phyloP scores from a whole-genome alignment of 2,797 vertebrate species.

The Bovichtus variegatus region DNA sequence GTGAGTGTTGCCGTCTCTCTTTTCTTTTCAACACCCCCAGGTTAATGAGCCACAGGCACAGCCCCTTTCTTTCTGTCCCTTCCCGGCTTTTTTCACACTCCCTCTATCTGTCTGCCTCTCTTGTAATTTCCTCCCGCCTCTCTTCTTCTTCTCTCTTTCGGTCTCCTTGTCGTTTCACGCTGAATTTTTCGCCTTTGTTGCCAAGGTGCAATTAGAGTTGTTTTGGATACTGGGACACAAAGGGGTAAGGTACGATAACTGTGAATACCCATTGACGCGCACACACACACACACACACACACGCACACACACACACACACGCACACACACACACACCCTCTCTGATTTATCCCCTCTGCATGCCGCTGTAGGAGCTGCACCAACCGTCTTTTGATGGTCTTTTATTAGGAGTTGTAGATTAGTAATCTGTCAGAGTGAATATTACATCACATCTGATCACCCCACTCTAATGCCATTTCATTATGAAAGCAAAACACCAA shows the following conservation, averaged over 20 bases:
- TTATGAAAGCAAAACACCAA: slow-evolving; percentile 61
- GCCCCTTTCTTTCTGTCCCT: slow-evolving; percentile 62
- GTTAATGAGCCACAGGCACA: slow-evolving; percentile 76
- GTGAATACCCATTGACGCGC: slow-evolving; percentile 35
- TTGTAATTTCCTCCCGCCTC: slow-evolving; percentile 52
- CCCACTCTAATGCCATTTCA: slow-evolving; percentile 71
- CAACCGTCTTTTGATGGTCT: slow-evolving; percentile 58
- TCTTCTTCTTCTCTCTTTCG: slow-evolving; percentile 37
- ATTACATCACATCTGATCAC: slow-evolving; percentile 72
- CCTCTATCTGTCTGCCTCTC: slow-evolving; percentile 64
- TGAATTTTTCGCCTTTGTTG: slow-evolving; percentile 73
- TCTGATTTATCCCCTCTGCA: slow-evolving; percentile 48
- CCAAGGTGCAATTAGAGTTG: slow-evolving; percentile 69
- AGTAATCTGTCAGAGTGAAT: slow-evolving; percentile 69
- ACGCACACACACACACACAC: slow-evolving; percentile 22
- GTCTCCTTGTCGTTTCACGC: slow-evolving; percentile 62
- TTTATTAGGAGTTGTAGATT: slow-evolving; percentile 63
- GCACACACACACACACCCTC: slow-evolving; percentile 14
- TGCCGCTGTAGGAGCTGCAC: slow-evolving; percentile 17
- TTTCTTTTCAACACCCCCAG: slow-evolving; percentile 61
- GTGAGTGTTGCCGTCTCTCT: slow-evolving; percentile 62
- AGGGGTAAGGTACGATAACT: slow-evolving; percentile 55
- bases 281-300: slow-evolving; percentile 4
- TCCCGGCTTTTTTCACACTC: slow-evolving; percentile 59
- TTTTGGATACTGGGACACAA: slow-evolving; percentile 73